A percentile compares a stretch with the other conserved stretches of the same genome.
Conservation (phyloP, 2,113 vertebrate species). For the Eublepharis macularius region DNA sequence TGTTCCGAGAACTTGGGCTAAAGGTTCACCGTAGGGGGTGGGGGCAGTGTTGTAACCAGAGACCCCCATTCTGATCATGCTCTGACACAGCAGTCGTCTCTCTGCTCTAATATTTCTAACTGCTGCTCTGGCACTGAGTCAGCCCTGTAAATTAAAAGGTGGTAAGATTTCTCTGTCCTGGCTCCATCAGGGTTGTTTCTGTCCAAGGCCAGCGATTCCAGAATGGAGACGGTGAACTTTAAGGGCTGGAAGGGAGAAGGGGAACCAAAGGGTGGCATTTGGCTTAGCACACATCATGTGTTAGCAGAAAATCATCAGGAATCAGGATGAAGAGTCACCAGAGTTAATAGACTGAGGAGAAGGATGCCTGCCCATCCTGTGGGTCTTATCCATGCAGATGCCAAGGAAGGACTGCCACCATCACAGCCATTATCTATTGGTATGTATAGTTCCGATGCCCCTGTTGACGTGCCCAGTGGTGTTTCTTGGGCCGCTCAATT, state of each 20-base stretch:
- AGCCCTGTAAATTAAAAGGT: conserved; percentile 65
- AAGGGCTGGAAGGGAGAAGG: background rate
- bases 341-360: background rate
- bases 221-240: conserved; percentile 19
- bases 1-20: conserved; percentile 20
- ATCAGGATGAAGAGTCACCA: background rate
- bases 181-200: conserved; percentile 24
- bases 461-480: background rate
- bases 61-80: conserved; percentile 58
- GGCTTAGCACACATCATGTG: background rate
- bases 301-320: background rate
- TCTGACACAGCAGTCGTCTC: conserved; percentile 47
- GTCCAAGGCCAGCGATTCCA: conserved; percentile 9
- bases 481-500: background rate
- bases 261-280: background rate
- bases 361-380: background rate
- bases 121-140: conserved; percentile 59
- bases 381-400: background rate
- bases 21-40: conserved; percentile 39
- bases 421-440: background rate
- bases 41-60: conserved; percentile 65
- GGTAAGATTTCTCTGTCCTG: conserved; percentile 61
- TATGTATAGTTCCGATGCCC: conserved; percentile 18
- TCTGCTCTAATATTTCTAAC: conserved; percentile 40
- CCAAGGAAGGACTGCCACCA: background rate